Conservation (phyloP, 2,797 vertebrate genomes). For the Hyperoplus immaculatus region DNA sequence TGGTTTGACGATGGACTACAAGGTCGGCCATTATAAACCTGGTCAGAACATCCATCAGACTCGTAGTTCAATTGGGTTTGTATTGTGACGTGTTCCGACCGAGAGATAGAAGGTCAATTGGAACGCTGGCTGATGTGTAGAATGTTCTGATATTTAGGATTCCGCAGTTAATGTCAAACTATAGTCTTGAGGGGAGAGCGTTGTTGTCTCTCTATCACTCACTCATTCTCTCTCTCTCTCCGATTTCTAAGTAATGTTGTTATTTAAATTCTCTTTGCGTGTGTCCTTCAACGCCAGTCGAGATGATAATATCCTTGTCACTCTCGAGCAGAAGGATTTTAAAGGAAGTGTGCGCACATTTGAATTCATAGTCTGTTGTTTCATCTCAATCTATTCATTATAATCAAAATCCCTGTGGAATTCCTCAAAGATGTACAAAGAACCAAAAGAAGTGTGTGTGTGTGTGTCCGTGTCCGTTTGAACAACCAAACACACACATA, state of each 20-base stretch:
- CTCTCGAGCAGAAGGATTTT: not conserved
- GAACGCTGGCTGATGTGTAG: slow-evolving; percentile 40
- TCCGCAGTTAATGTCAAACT: slow-evolving; percentile 25
- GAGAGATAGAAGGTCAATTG: slow-evolving; percentile 44
- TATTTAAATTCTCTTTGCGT: not conserved
- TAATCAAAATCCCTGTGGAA: slow-evolving; percentile 23
- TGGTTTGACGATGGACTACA: slow-evolving; percentile 2
- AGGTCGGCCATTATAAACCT: not conserved
- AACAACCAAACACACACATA: no score
- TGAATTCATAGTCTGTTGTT: not conserved
- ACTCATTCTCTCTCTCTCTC: not conserved
- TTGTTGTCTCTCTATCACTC: slow-evolving; percentile 4
- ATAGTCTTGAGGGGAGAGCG: not conserved
- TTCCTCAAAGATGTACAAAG: not conserved
- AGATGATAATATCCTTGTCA: not conserved
- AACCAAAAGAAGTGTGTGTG: not conserved
- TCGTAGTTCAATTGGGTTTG: slow-evolving; percentile 7
- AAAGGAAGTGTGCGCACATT: not conserved
- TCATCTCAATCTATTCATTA: not conserved
- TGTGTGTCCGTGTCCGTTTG: no score
- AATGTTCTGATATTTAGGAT: slow-evolving; percentile 43
- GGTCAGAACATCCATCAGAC: slow-evolving; percentile 7
- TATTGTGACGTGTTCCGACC: not conserved
- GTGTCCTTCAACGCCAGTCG: slow-evolving; percentile 1
- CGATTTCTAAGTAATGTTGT: not conserved